phyloP scores from a whole-genome alignment of 2,113 vertebrate species.

The Corythaeola cristata region DNA sequence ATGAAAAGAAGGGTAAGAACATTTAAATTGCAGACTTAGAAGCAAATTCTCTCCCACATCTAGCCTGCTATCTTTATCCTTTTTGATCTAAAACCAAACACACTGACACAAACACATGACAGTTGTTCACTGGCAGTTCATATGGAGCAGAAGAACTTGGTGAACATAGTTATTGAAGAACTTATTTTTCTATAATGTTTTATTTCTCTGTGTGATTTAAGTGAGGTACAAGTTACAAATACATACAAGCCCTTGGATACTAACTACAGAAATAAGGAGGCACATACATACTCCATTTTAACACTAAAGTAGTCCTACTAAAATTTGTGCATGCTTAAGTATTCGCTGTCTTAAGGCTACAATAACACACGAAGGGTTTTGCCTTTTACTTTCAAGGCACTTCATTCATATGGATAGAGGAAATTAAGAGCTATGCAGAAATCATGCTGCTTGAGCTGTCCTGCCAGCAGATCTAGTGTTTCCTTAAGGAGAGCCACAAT shows the following conservation, averaged over 20 bases:
- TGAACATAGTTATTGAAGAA: not conserved
- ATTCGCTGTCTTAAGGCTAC: not conserved
- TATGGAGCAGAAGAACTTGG: not conserved
- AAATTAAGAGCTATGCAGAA: not conserved
- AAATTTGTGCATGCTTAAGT: not conserved
- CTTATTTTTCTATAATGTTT: not conserved
- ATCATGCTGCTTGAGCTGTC: not conserved
- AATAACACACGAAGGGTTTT: not conserved
- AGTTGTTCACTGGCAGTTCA: not conserved
- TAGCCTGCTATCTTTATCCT: not conserved
- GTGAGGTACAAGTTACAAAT: not conserved
- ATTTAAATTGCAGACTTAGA: not conserved
- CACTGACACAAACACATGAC: not conserved
- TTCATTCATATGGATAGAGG: not conserved
- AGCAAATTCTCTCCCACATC: not conserved
- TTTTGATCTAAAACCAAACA: not conserved
- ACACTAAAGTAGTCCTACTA: not conserved
- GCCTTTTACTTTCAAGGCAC: not conserved
- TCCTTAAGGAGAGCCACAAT: not conserved
- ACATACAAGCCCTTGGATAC: not conserved
- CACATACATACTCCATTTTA: not conserved
- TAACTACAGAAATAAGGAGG: not conserved
- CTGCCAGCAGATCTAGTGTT: not conserved
- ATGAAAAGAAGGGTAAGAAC: not conserved
- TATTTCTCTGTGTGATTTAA: not conserved